These are phyloP conservation scores for Penaeus vannamei DNA, from an alignment of 1,140 invertebrate species.

Conservation along the genomic window DNA sequence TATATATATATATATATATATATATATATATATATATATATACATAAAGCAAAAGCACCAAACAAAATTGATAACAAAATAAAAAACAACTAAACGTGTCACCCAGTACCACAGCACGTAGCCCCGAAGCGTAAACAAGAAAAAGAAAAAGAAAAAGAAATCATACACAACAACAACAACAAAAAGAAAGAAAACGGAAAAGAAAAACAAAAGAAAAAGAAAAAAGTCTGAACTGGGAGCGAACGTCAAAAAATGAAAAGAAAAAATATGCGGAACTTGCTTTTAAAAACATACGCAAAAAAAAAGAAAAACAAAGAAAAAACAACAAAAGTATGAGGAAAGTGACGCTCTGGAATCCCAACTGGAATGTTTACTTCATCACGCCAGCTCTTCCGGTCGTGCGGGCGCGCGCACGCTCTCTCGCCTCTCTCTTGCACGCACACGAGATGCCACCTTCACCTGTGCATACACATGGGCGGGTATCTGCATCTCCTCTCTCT, in stretches of 20 bases:
- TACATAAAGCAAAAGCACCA: too few species aligned
- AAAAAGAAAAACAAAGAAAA: neutral
- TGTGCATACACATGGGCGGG: neutral
- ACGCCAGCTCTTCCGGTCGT: too few species aligned
- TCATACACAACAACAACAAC: neutral
- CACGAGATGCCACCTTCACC: too few species aligned
- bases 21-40: too few species aligned
- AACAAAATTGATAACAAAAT: neutral
- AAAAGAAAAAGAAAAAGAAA: neutral
- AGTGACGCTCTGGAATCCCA: neutral
- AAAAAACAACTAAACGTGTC: neutral
- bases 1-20: too few species aligned
- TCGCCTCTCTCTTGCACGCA: too few species aligned
- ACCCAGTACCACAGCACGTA: neutral
- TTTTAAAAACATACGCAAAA: neutral
- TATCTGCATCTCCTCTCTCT: neutral
- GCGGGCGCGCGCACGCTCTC: too few species aligned
- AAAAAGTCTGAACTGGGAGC: neutral
- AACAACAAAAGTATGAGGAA: neutral
- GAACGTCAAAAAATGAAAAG: neutral
- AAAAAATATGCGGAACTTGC: neutral
- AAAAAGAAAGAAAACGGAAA: neutral
- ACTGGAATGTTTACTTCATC: neutral
- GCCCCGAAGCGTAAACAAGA: neutral
- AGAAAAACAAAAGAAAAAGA: neutral